phyloP scores from a whole-genome alignment of 64 coral and sea anemone species.

The Dendronephthya gigantea region DNA sequence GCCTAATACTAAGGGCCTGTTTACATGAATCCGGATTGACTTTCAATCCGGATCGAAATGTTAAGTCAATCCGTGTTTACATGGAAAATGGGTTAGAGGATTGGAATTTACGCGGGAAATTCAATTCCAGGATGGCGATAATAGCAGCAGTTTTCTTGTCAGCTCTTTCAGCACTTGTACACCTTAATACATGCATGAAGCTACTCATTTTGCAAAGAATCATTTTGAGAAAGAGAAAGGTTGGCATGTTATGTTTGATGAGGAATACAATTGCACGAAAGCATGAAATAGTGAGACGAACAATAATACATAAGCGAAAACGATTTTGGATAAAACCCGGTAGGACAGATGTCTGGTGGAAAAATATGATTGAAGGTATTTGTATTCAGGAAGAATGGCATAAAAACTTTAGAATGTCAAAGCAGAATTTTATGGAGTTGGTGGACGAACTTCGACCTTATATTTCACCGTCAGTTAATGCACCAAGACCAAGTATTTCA shows the following conservation, averaged over 20 bases:
- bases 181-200: background rate
- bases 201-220: background rate
- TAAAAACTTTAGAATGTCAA: conserved; percentile 34
- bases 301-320: background rate
- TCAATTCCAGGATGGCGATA: background rate
- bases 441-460: conserved; percentile 20
- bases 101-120: background rate
- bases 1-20: background rate
- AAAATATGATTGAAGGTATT: background rate
- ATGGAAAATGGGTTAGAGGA: background rate
- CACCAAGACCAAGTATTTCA: background rate
- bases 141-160: background rate
- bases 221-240: background rate
- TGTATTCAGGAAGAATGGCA: conserved; percentile 35
- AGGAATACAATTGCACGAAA: background rate
- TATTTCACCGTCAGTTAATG: conserved; percentile 2
- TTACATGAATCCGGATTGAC: background rate
- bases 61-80: background rate
- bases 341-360: conserved; percentile 44
- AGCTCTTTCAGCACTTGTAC: background rate
- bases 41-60: background rate
- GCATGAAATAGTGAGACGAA: background rate
- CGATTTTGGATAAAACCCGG: conserved; percentile 36
- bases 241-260: background rate
- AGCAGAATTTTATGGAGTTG: background rate